Evolutionary conservation across 2,888 invertebrate genomes (phyloP).

Genomic region (Penaeus monodon): DNA sequence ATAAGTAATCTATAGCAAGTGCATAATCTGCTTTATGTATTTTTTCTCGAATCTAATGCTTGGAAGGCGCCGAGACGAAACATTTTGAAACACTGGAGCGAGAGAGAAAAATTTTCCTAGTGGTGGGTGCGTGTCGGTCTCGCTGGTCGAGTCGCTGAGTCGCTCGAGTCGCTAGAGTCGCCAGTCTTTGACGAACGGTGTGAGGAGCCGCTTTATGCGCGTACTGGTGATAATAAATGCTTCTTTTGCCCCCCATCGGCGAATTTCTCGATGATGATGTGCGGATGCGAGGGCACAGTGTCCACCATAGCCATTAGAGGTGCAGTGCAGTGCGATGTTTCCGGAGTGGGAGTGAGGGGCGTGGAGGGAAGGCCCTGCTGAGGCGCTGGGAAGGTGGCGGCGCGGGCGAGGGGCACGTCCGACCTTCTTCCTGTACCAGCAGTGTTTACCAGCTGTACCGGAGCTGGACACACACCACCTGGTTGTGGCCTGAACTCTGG

Average conservation of each 20-base stretch:
- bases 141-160: constrained; percentile 19
- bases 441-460: constrained; percentile 38
- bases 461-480: constrained; percentile 29
- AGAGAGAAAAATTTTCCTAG: constrained; percentile 25
- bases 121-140: constrained; percentile 5
- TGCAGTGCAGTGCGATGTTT: constrained; percentile 36
- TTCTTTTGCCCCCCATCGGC: constrained; percentile 49
- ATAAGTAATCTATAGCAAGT: no score
- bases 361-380: constrained; percentile 47
- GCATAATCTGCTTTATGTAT: no score
- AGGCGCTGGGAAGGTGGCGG: constrained; percentile 49
- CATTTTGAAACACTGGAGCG: background rate
- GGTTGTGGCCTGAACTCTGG: constrained; percentile 25
- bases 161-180: constrained; percentile 27
- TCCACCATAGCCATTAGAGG: constrained; percentile 17
- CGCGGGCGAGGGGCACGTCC: constrained; percentile 43
- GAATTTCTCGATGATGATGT: constrained; percentile 52
- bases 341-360: constrained; percentile 28
- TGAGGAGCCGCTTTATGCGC: constrained; percentile 36
- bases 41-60: no score
- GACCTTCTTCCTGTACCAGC: constrained; percentile 43
- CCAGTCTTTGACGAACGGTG: constrained; percentile 58
- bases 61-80: background rate
- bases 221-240: constrained; percentile 53
- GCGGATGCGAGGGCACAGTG: constrained; percentile 45